Evolutionary conservation across 1,140 invertebrate genomes (phyloP).

Genomic region (Potamilus streckersoni): DNA sequence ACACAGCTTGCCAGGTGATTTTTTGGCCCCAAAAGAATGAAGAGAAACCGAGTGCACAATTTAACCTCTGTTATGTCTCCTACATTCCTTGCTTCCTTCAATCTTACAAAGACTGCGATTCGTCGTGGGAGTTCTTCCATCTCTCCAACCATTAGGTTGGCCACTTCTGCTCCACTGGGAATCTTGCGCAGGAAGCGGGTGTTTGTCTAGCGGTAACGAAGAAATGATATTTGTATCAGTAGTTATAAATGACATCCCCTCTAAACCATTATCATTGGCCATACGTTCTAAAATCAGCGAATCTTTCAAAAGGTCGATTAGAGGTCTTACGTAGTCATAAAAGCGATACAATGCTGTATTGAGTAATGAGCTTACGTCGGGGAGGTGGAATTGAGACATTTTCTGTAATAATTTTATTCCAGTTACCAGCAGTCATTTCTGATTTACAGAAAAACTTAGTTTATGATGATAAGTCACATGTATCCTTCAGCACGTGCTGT

Average conservation of each 20-base stretch:
- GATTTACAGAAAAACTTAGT: too few species aligned
- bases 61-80: conserved; percentile 95
- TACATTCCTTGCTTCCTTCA: conserved; percentile 81
- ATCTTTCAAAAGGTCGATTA: too few species aligned
- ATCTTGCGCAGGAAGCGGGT: conserved; percentile 79
- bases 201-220: conserved; percentile 49
- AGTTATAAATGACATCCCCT: neutral
- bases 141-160: conserved; percentile 97
- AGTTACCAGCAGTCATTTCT: too few species aligned
- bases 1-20: conserved; percentile 85
- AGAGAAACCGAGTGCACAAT: conserved; percentile 95
- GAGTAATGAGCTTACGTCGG: too few species aligned
- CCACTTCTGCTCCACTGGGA: conserved; percentile 94
- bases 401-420: too few species aligned
- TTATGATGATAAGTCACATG: too few species aligned
- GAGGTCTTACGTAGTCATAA: too few species aligned
- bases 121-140: conserved; percentile 69
- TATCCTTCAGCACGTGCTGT: too few species aligned
- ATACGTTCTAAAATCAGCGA: neutral
- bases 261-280: neutral
- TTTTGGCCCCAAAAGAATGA: conserved; percentile 91
- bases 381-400: too few species aligned
- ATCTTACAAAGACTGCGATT: conserved; percentile 33
- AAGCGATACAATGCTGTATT: too few species aligned
- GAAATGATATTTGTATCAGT: neutral